Percentiles rank a stretch among this genome's conserved stretches.
These are phyloP conservation scores for Prorops nasuta DNA, from an alignment of 1,140 invertebrate species.

Conservation along the genomic window DNA sequence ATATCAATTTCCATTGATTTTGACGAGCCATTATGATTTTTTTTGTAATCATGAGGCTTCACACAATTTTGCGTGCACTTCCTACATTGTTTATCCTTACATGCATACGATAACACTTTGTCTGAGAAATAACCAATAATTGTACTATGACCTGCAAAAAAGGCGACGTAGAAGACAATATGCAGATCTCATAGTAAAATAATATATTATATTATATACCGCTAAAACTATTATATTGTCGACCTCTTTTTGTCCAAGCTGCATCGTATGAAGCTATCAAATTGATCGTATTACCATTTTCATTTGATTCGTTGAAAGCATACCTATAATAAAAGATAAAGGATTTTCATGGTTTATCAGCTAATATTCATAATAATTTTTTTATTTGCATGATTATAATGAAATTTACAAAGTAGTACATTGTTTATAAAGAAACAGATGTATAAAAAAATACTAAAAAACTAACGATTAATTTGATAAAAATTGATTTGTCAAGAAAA, in stretches of 20 bases:
- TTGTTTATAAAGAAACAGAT: too few relatives aligned
- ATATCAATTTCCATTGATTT: constrained; percentile 11
- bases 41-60: constrained; percentile 6
- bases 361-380: too few relatives aligned
- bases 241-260: constrained; percentile 9
- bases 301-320: too few relatives aligned
- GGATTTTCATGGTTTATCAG: too few relatives aligned
- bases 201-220: constrained; percentile 5
- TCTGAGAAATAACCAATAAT: constrained; percentile 3
- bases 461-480: too few relatives aligned
- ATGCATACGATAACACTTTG: constrained; percentile 2
- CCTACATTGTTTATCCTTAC: constrained; percentile 6
- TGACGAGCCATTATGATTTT: constrained; percentile 7
- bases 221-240: constrained; percentile 10
- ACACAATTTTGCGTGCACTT: background rate
- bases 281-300: too few relatives aligned
- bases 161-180: too few relatives aligned
- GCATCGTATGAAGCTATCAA: constrained; percentile 7
- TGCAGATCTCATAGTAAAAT: background rate
- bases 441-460: too few relatives aligned
- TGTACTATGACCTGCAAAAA: constrained; percentile 5
- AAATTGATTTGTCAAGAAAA: too few relatives aligned
- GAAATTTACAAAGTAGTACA: too few relatives aligned
- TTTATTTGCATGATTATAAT: too few relatives aligned
- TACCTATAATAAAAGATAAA: too few relatives aligned